Evolutionary conservation across 2,888 invertebrate genomes (phyloP), one percentile per base, ranked within the genome.

Genomic region (Phyto melanocephala): DNA sequence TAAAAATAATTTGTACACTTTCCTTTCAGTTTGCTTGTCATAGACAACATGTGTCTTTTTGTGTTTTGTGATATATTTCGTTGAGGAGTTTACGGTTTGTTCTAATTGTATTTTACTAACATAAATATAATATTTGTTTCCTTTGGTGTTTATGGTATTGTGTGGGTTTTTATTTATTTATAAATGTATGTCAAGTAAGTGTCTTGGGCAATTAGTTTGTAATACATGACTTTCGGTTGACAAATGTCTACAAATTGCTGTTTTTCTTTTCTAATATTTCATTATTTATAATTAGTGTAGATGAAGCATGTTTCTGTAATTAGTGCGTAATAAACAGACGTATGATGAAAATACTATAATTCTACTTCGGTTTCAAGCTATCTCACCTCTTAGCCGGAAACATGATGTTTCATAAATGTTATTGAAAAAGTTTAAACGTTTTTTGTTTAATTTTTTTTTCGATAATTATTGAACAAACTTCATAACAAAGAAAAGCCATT

Each of bases 241-340:
- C 82, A 82, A 76, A 76, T 79, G 79, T 67, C 79, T 75, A 76
- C 79, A 71, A 82, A 79, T 79, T 82, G 75, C 47, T 52, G 45
- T 58, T 58, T 68, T 74, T 56, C 68, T 45, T 70, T 78, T 70
- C 72, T 72, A 63, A 77, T 74, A 63, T 78, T 72, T 68, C 63
- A 45, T 58, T 62, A 33, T 24, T 45, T 70, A 42, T 82, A 82
- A 75, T 78, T 78, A 70, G 63, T 28, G 28, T 40, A 33, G 17
- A 24, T 15, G 33, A 45, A 68, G 33, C 13, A 42, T 42, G 28
- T 54, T 54, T 54, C 15, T 5, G 24, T 40, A 68, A 54, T 68
- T 54, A 54, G 54, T 45, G 58, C 22, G 5, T 58, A 58, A 13
- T 35, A 58, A 45, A 45, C 40, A 40, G 11, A 5, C 13, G 40